Percentiles rank a stretch among this genome's conserved stretches.
Evolutionary conservation across 2,797 vertebrate species (phyloP).

Genomic region (Anguilla pacifica): DNA sequence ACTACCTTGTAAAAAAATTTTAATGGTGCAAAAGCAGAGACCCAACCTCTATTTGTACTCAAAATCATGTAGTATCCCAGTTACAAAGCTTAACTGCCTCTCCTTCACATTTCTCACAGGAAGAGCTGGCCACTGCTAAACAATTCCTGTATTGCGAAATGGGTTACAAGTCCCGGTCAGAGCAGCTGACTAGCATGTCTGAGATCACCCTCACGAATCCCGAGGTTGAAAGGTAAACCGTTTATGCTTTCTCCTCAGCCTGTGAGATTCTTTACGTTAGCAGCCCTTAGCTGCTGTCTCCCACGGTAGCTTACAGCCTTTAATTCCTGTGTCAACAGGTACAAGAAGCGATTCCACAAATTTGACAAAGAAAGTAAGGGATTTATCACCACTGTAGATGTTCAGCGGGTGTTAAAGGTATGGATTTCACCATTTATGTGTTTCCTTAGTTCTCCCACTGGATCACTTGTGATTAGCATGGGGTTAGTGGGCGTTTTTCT

Average conservation of each 20-base stretch:
- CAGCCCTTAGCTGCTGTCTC: background rate
- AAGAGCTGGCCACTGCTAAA: constrained; percentile 70
- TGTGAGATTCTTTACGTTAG: background rate
- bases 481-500: constrained; percentile 12
- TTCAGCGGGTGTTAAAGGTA: constrained; percentile 80
- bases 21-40: background rate
- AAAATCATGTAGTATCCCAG: background rate
- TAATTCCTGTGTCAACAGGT: constrained; percentile 60
- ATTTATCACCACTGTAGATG: constrained; percentile 79
- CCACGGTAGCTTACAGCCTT: background rate
- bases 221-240: constrained; percentile 75
- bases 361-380: constrained; percentile 82
- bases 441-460: constrained; percentile 42
- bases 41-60: background rate
- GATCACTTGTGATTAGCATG: constrained; percentile 34
- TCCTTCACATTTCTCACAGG: constrained; percentile 55
- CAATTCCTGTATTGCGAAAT: constrained; percentile 79
- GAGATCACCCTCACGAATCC: constrained; percentile 72
- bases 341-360: constrained; percentile 80
- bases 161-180: constrained; percentile 80
- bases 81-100: background rate
- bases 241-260: background rate
- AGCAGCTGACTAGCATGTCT: constrained; percentile 74
- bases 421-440: constrained; percentile 34
- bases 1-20: background rate